Conservation (phyloP, 2,888 invertebrate genomes). For the Nipponacmea schrenckii region DNA sequence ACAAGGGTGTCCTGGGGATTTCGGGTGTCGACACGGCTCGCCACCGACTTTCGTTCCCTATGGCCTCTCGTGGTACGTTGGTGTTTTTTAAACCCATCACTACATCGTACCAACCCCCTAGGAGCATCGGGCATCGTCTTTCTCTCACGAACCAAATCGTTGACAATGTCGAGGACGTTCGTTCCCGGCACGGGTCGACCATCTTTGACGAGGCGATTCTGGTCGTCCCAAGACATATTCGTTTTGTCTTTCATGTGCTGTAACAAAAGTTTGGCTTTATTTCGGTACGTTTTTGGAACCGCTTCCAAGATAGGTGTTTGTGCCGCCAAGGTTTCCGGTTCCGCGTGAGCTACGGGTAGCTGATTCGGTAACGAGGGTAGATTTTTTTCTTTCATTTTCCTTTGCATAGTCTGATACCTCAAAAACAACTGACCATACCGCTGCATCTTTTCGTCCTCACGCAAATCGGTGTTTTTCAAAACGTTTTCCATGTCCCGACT, state of each 20-base stretch:
- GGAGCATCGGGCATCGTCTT: background rate
- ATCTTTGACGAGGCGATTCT: background rate
- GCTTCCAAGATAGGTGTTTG: background rate
- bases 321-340: background rate
- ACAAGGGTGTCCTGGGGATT: background rate
- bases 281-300: background rate
- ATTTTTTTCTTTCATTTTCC: background rate
- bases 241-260: background rate
- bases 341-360: background rate
- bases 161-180: slow-evolving; percentile 1
- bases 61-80: background rate
- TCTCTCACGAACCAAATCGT: background rate
- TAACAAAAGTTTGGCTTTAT: background rate
- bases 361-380: background rate
- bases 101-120: background rate
- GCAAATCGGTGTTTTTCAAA: background rate
- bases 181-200: background rate
- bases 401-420: background rate
- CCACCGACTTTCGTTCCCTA: background rate
- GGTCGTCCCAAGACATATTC: background rate
- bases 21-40: background rate
- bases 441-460: background rate
- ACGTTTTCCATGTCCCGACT: too few species aligned
- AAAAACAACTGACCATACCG: background rate
- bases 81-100: background rate